These are phyloP conservation scores for Leptodactylus fallax DNA, from an alignment of 2,797 vertebrate genomes.

Conservation along the genomic window DNA sequence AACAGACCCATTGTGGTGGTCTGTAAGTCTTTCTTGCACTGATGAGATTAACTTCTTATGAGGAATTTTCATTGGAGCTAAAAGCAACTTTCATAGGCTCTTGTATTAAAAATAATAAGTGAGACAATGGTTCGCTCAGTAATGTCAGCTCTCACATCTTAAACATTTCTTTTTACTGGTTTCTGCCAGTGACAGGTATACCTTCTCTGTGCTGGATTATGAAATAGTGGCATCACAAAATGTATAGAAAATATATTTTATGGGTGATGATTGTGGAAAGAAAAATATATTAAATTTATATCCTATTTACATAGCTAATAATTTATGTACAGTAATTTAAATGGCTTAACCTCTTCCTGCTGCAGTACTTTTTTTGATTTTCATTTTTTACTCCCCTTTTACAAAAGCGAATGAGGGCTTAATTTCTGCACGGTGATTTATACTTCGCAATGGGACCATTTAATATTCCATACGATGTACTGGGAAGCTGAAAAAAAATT, in stretches of 20 bases:
- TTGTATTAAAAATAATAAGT: constrained; percentile 25
- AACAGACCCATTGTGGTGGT: constrained; percentile 58
- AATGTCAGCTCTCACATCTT: constrained; percentile 43
- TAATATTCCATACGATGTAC: too few species aligned
- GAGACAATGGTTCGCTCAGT: constrained; percentile 26
- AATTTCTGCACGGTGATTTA: too few species aligned
- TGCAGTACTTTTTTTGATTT: too few species aligned
- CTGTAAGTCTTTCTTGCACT: constrained; percentile 51
- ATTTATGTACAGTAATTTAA: too few species aligned
- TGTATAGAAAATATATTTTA: neutral
- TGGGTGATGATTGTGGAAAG: neutral
- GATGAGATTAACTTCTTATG: constrained; percentile 63
- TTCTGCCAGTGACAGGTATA: neutral
- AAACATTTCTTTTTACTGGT: neutral
- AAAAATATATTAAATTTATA: too few species aligned
- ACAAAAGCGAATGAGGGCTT: too few species aligned
- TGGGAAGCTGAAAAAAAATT: too few species aligned
- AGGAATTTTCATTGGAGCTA: constrained; percentile 39
- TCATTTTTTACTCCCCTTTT: too few species aligned
- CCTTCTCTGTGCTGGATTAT: neutral
- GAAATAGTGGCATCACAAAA: neutral
- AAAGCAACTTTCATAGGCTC: constrained; percentile 34
- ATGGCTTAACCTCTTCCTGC: too few species aligned
- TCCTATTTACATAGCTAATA: too few species aligned
- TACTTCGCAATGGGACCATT: too few species aligned